Conservation (phyloP, 2,888 invertebrate genomes). For the Escarpia spicata region DNA sequence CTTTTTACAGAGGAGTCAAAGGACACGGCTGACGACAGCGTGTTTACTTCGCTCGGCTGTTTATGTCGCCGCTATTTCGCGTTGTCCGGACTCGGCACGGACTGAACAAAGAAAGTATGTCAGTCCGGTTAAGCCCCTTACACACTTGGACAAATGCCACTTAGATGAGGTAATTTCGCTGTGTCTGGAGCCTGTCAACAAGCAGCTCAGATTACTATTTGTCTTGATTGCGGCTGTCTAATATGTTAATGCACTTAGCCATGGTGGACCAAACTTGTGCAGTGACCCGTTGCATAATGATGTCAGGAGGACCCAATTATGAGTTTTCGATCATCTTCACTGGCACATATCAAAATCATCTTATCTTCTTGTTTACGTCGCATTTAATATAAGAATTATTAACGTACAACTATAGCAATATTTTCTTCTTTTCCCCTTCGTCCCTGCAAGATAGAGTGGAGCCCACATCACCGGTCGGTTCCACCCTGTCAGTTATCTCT, state of each 20-base stretch:
- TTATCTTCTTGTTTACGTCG: neutral
- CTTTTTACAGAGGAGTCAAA: neutral
- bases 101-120: neutral
- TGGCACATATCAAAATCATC: neutral
- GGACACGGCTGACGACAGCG: neutral
- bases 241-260: too few relatives aligned
- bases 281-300: neutral
- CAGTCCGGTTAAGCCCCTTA: neutral
- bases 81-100: neutral
- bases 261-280: neutral
- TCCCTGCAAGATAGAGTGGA: too few relatives aligned
- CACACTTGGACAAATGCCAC: slow-evolving; percentile 7
- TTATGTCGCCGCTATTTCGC: neutral
- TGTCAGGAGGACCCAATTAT: neutral
- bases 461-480: too few relatives aligned
- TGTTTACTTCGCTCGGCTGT: neutral
- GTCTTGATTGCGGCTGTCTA: too few relatives aligned
- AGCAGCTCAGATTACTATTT: neutral
- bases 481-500: too few relatives aligned
- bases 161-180: neutral
- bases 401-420: neutral
- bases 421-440: too few relatives aligned
- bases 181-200: neutral
- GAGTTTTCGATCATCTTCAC: neutral
- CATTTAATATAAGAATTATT: neutral